Evolutionary conservation across 2,888 invertebrate genomes (phyloP), one percentile per base, ranked within the genome.

Genomic region (Drosophila fungiperda): DNA sequence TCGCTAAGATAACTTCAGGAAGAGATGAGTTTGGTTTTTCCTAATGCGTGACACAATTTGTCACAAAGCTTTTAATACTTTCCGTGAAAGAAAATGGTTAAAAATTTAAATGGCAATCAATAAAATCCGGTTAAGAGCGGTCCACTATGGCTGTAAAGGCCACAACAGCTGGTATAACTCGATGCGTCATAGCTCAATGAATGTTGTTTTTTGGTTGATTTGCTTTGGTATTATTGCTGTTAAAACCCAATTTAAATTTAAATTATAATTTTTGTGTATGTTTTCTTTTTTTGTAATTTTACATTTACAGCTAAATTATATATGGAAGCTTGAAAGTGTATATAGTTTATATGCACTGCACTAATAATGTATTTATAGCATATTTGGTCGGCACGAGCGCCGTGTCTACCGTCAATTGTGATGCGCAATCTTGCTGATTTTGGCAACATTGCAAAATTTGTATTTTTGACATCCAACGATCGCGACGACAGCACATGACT

Each of bases 101-200:
- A 23, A 23, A 55, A 40, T n/a, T 29, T 29, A 12, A 55, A 55
- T 55, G 33, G 45, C 45, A 72, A 74, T 68, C 75, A 63, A 59
- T 78, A 38, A 78, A 86, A 87, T 85, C 84, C 87, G 85, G 82
- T 85, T 84, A 20, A 71, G 72, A 45, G 36, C 32, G 54, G 20
- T 20, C 20, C 12, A 15, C 20, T 23, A 45, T 23, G 45, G 45
- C 54, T 54, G 36, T 32, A 52, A 64, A 66, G 72, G 65, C 72
- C 72, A 72, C 50, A 38, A 60, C 45, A 33, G 50, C 53, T 54
- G 68, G 59, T 35, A 63, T 45, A 65, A 57, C 29, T 49, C 54
- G 40, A 74, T 78, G 77, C 62, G 77, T 78, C 78, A 78, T 70
- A 32, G 26, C 49, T 53, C 20, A 60, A 66, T 55, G 64, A 60